Evolutionary conservation across 2,888 invertebrate species (phyloP).

Genomic region (Stratiomys singularior): DNA sequence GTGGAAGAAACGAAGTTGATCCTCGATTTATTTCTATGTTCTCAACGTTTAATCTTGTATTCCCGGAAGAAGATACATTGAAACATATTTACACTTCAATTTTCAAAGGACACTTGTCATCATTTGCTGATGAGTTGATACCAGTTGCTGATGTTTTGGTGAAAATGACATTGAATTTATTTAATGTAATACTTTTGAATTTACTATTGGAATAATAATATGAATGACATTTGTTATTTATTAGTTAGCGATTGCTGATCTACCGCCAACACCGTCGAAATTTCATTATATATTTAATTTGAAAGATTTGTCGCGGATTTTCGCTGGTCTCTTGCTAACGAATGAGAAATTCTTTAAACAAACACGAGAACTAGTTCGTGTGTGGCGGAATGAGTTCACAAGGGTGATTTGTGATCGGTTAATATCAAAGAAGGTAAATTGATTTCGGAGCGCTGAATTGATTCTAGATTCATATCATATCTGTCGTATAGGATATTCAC

Average conservation of each 20-base stretch:
- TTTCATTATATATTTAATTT: constrained; percentile 96
- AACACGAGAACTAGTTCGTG: constrained; percentile 77
- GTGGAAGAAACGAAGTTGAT: constrained; percentile 90
- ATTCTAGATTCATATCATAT: too few species aligned
- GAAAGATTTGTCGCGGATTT: constrained; percentile 87
- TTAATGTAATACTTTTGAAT: constrained; percentile 76
- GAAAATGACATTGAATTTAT: constrained; percentile 82
- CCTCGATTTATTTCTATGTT: constrained; percentile 92
- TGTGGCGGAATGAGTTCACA: constrained; percentile 92
- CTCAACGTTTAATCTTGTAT: constrained; percentile 85
- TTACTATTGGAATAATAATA: too few species aligned
- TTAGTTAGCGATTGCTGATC: constrained; percentile 76
- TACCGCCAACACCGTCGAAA: constrained; percentile 91
- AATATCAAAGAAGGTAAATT: constrained; percentile 71
- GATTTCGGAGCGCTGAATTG: neutral
- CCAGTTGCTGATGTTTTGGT: constrained; percentile 75
- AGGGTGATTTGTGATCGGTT: constrained; percentile 89
- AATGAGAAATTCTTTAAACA: constrained; percentile 76
- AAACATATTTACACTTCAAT: constrained; percentile 86
- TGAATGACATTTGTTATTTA: too few species aligned
- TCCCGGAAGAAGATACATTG: constrained; percentile 82
- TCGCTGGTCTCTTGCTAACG: constrained; percentile 82
- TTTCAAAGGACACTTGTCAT: constrained; percentile 78
- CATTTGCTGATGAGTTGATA: constrained; percentile 76
- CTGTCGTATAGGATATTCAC: constrained; percentile 73